These are phyloP conservation scores for Callocephalon fimbriatum DNA, from an alignment of 2,113 vertebrate genomes.

Conservation along the genomic window DNA sequence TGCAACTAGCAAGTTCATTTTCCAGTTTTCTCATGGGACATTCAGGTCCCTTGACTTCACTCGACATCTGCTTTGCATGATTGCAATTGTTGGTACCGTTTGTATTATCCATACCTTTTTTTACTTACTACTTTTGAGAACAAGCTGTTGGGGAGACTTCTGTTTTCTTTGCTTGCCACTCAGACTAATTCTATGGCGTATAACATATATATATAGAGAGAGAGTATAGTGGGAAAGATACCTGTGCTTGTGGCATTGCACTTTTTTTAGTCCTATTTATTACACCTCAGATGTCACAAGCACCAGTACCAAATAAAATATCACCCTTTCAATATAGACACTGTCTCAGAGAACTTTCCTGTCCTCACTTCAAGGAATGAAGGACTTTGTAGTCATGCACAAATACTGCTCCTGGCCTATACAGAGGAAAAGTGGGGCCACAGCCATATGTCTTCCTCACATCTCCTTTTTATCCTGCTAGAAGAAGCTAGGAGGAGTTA, in stretches of 20 bases:
- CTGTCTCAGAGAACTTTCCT: neutral
- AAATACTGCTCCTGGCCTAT: neutral
- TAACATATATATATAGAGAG: neutral
- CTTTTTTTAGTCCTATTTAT: neutral
- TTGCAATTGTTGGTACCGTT: neutral
- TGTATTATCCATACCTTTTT: neutral
- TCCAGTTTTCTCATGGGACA: neutral
- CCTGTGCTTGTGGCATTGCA: neutral
- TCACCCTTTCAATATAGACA: neutral
- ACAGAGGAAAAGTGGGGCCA: neutral
- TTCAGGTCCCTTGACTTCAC: neutral
- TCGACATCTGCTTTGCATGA: neutral
- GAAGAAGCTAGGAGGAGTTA: neutral
- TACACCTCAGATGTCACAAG: neutral
- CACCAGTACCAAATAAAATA: neutral
- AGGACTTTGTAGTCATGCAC: neutral
- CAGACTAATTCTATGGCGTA: neutral
- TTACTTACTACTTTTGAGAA: neutral
- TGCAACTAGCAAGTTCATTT: neutral
- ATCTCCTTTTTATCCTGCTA: slow-evolving; percentile 12
- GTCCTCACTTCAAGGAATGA: neutral
- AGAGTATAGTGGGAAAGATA: neutral
- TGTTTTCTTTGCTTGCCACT: neutral
- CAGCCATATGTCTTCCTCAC: neutral
- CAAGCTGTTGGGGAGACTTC: neutral